phyloP scores from a whole-genome alignment of 2,888 invertebrate genomes.

The Spilosoma lubricipeda region DNA sequence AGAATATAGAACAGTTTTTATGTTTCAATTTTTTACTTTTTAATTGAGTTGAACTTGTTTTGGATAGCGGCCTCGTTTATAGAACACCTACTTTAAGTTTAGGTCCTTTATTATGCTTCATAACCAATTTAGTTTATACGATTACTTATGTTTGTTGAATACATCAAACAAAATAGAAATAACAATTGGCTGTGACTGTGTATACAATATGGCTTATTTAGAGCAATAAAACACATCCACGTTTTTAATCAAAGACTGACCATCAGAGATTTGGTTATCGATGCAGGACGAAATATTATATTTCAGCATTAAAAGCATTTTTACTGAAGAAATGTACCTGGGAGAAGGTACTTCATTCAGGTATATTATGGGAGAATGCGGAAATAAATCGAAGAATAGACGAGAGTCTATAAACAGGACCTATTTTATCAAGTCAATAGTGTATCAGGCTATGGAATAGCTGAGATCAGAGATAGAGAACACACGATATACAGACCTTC shows the following conservation, averaged over 20 bases:
- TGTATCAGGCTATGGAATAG: background rate
- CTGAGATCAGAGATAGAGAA: too few species aligned
- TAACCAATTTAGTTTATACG: background rate
- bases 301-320: too few species aligned
- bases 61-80: background rate
- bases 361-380: background rate
- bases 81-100: background rate
- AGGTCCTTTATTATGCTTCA: background rate
- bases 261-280: background rate
- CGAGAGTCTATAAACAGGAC: background rate
- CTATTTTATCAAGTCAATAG: background rate
- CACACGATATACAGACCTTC: too few species aligned
- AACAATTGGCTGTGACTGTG: background rate
- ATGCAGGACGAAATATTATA: too few species aligned
- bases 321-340: too few species aligned
- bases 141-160: background rate
- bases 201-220: background rate
- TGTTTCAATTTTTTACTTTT: conserved; percentile 19
- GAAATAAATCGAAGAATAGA: background rate
- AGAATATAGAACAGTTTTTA: conserved; percentile 30
- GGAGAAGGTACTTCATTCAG: background rate
- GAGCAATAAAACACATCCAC: background rate
- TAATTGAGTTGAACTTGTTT: conserved; percentile 4
- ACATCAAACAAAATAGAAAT: background rate
- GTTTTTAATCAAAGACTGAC: background rate